phyloP scores from a whole-genome alignment of 2,797 vertebrate genomes.

The Anguilla obscura region DNA sequence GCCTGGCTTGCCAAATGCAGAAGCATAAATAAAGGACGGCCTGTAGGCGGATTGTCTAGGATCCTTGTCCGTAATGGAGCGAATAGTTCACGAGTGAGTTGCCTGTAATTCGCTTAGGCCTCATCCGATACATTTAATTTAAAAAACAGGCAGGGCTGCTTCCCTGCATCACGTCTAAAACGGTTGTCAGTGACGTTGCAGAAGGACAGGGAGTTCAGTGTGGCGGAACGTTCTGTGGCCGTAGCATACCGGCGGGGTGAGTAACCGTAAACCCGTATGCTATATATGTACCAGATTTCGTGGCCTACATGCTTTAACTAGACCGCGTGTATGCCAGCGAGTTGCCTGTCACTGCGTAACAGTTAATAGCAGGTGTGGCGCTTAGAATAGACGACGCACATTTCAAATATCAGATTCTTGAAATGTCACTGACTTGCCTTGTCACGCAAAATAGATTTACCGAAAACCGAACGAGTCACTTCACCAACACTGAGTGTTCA shows the following conservation, averaged over 20 bases:
- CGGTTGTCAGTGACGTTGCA: background rate
- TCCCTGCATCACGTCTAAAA: background rate
- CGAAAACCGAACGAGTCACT: conserved; percentile 13
- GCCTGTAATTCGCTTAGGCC: background rate
- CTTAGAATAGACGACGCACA: background rate
- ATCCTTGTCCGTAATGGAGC: background rate
- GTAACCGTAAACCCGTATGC: conserved; percentile 14
- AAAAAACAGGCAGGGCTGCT: background rate
- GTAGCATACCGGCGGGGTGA: background rate
- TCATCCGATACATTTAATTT: background rate
- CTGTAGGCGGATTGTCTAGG: background rate
- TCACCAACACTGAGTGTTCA: background rate
- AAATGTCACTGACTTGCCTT: conserved; percentile 1
- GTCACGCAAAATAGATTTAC: conserved; percentile 14
- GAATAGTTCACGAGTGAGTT: background rate
- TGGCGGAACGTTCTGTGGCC: background rate
- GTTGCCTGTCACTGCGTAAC: background rate
- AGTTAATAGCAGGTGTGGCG: background rate
- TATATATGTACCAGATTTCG: conserved; percentile 14
- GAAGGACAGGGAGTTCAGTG: background rate
- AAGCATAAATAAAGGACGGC: background rate
- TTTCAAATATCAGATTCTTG: conserved; percentile 3
- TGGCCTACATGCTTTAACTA: background rate
- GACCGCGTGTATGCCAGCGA: background rate
- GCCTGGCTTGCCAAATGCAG: background rate